A percentile compares a stretch with the other conserved stretches of the same genome.
phyloP scores from a whole-genome alignment of 30 jellyfish, hydroid and myxozoan species.

The Catostylus mosaicus region DNA sequence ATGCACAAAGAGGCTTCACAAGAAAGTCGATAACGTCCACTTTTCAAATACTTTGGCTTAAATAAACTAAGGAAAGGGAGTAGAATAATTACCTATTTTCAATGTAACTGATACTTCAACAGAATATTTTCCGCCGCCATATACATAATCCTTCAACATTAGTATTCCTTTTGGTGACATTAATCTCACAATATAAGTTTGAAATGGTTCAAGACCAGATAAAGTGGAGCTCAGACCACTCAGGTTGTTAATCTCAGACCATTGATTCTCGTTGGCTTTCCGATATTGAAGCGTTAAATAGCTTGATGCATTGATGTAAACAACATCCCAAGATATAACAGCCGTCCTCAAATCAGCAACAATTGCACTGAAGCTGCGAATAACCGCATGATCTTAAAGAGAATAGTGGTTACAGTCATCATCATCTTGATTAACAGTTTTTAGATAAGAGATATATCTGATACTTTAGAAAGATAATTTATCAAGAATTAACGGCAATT shows the following conservation, averaged over 20 bases:
- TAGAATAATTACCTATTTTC: background rate
- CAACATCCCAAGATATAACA: background rate
- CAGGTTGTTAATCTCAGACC: background rate
- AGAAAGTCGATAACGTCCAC: no score
- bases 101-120: no score
- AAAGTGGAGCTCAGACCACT: background rate
- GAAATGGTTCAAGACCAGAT: background rate
- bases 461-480: no score
- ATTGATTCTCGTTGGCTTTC: background rate
- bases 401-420: background rate
- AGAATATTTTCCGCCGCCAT: no score
- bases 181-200: constrained; percentile 2
- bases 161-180: constrained; percentile 7
- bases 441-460: no score
- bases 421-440: no score
- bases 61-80: background rate
- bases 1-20: no score
- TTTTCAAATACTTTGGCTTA: no score
- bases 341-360: constrained; percentile 4
- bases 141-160: constrained; percentile 11
- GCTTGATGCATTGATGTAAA: constrained; percentile 3
- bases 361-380: background rate
- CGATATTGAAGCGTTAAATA: constrained; percentile 17
- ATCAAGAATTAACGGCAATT: no score
- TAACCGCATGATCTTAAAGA: constrained; percentile 1